Base-by-base conservation (phyloP, 2,113 vertebrate species). In the Chlamydotis undulata region DNA sequence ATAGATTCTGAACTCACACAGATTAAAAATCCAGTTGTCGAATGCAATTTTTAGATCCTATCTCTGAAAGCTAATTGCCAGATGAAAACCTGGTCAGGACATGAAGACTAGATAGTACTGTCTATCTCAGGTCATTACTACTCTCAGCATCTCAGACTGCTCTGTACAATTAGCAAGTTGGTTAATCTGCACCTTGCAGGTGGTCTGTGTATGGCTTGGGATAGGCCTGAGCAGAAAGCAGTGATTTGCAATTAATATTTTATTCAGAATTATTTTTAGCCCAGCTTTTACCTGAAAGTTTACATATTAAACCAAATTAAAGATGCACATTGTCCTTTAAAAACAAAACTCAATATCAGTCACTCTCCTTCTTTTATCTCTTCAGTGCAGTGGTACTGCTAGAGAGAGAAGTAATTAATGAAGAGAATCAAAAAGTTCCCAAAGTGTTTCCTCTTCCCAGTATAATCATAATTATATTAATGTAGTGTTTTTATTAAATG, bases 391-490 rank as follows among this genome's bases (percentile, higher is more conserved):
- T 41, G 57, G 59, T 55, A 70, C n/a, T 67, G 55, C 43, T 89
- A 76, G 28, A 92, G 59, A 93, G 39, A 89, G 91, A 84, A 74
- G 75, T 85, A 95, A 96, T 91, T 95, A 91, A 87, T 74, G 82
- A 76, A 78, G 53, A 88, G 41, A 93, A 85, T 83, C 53, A 89
- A 78, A 84, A 94, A 87, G 78, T 83, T 95, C 94, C 83, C 75
- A 7, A 57, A 91, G 83, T 91, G 56, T 87, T 97, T 94, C 63
- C 85, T 95, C 82, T 92, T 93, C 80, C 89, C 80, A 94, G 90
- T 81, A 84, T 65, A 96, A 89, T 93, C 81, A 87, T 8, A 35
- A 95, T 97, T 93, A 75, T 63, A 92, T 89, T 96, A 95, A 95
- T 81, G 37, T 39, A 49, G 39, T 88, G 90, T 69, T 93, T 91